Conservation (phyloP, 2,797 vertebrate genomes). For the Pitangus sulphuratus region DNA sequence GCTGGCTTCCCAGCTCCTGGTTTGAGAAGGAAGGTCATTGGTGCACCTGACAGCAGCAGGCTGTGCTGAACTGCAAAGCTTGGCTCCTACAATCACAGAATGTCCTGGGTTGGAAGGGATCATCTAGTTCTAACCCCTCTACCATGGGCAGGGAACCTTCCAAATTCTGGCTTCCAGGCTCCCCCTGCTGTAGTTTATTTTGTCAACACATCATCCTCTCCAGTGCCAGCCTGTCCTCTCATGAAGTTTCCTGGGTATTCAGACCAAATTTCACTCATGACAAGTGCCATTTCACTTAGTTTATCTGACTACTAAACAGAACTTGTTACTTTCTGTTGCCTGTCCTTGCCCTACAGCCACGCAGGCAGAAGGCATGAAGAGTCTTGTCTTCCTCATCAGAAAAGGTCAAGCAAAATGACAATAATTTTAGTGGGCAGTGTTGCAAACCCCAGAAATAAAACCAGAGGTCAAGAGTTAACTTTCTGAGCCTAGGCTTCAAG, state of each 20-base stretch:
- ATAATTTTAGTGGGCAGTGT: neutral
- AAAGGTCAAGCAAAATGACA: neutral
- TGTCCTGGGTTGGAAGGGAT: neutral
- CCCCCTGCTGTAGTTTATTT: neutral
- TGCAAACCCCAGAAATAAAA: neutral
- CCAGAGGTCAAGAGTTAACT: neutral
- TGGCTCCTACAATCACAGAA: neutral
- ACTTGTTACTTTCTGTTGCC: neutral
- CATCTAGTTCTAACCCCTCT: neutral
- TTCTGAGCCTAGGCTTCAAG: neutral
- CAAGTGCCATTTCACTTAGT: neutral
- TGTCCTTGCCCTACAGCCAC: neutral
- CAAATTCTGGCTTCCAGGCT: neutral
- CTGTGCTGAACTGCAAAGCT: neutral
- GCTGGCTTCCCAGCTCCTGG: neutral
- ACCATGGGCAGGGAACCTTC: neutral
- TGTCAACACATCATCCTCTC: neutral
- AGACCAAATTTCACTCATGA: neutral
- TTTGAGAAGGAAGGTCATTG: neutral
- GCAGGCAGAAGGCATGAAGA: neutral
- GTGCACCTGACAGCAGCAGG: rapidly evolving
- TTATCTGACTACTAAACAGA: neutral
- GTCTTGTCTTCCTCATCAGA: neutral
- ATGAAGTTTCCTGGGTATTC: neutral
- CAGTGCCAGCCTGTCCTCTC: neutral